These are phyloP conservation scores for Oryzias curvinotus DNA, from an alignment of 2,113 vertebrate species.

Conservation along the genomic window DNA sequence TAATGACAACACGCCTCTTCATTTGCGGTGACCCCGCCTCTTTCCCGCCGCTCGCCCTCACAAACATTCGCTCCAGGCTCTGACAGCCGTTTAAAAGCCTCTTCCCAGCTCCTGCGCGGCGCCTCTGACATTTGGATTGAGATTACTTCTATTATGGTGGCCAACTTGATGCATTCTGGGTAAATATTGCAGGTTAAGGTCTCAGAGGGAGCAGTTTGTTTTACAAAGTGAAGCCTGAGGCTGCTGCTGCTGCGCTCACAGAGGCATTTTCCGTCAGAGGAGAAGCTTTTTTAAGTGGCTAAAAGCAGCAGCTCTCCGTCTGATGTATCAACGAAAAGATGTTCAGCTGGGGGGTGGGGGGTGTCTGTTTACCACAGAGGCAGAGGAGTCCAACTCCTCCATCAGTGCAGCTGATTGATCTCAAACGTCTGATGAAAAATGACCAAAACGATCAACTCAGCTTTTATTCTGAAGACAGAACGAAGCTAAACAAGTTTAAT, in stretches of 20 bases:
- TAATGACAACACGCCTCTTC: slow-evolving; percentile 47
- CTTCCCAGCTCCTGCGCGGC: slow-evolving; percentile 9
- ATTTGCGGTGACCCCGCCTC: slow-evolving; percentile 41
- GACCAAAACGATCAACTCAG: too few species aligned
- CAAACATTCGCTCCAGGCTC: slow-evolving; percentile 35
- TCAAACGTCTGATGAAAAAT: too few species aligned
- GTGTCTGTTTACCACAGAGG: too few species aligned
- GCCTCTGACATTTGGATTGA: slow-evolving; percentile 63
- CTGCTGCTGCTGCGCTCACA: slow-evolving; percentile 7
- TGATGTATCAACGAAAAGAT: slow-evolving; percentile 7
- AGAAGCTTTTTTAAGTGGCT: slow-evolving; percentile 32
- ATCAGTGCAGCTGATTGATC: too few species aligned
- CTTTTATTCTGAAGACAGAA: too few species aligned
- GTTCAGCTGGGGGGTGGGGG: too few species aligned
- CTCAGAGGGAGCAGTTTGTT: slow-evolving; percentile 43
- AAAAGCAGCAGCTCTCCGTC: slow-evolving; percentile 18
- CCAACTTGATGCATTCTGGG: slow-evolving; percentile 54
- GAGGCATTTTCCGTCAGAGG: slow-evolving; percentile 11
- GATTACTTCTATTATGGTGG: slow-evolving; percentile 61
- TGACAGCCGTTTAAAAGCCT: slow-evolving; percentile 22
- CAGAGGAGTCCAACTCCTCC: too few species aligned
- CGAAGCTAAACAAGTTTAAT: too few species aligned
- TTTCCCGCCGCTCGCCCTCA: slow-evolving; percentile 13
- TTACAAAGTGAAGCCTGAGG: slow-evolving; percentile 53
- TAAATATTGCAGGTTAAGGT: slow-evolving; percentile 57